Percentiles rank a stretch among this genome's conserved stretches.
These are phyloP conservation scores for Erebia epiphron DNA, from an alignment of 2,888 invertebrate genomes.

Conservation along the genomic window DNA sequence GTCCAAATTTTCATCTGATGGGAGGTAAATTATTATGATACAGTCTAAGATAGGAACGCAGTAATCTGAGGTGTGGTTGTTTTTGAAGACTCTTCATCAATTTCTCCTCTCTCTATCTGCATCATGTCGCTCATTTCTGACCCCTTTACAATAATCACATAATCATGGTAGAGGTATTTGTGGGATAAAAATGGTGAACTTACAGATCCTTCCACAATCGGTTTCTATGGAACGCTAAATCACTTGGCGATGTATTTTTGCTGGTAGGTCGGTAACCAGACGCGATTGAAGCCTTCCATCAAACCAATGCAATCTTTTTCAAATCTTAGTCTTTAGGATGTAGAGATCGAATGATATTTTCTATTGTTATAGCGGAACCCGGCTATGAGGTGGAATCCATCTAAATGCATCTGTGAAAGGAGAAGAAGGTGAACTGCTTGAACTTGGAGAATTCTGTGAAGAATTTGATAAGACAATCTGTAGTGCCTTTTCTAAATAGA, in stretches of 20 bases:
- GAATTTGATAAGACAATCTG: not conserved
- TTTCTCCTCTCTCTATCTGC: too few species aligned
- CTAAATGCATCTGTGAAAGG: conserved; percentile 71
- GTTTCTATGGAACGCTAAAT: too few species aligned
- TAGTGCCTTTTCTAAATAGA: not conserved
- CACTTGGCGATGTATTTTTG: not conserved
- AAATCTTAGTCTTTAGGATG: not conserved
- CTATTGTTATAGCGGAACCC: conserved; percentile 72
- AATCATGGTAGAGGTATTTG: too few species aligned
- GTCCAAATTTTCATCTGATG: not conserved
- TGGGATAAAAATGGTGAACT: too few species aligned
- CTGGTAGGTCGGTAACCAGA: not conserved
- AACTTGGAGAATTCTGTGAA: not conserved
- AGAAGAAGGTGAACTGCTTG: conserved; percentile 40
- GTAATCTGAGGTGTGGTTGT: not conserved
- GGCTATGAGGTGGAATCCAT: conserved; percentile 78
- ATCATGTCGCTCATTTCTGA: too few species aligned
- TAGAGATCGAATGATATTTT: conserved; percentile 49
- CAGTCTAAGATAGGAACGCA: conserved; percentile 14
- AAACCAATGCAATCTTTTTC: not conserved
- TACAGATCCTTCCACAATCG: too few species aligned
- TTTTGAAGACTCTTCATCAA: not conserved
- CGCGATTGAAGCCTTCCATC: not conserved
- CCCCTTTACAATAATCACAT: too few species aligned
- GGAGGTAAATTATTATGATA: not conserved